phyloP scores from a whole-genome alignment of 2,888 invertebrate species.

The Cyclophora punctaria region DNA sequence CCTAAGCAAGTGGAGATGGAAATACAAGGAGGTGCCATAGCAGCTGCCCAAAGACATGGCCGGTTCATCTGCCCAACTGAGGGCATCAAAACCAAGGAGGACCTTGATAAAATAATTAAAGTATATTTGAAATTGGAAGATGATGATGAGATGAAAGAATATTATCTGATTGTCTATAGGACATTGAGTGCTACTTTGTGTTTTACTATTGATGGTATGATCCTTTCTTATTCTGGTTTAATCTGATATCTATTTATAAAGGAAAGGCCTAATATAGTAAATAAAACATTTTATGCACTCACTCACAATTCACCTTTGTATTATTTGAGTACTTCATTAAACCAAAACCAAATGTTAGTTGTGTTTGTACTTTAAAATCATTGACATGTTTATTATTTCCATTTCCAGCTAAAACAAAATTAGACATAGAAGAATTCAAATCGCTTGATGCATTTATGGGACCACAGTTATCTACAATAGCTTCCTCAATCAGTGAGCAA shows the following conservation, averaged over 20 bases:
- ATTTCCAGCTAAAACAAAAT: slow-evolving; percentile 68
- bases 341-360: too few species aligned
- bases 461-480: slow-evolving; percentile 81
- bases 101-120: slow-evolving; percentile 79
- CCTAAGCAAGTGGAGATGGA: slow-evolving; percentile 84
- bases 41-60: slow-evolving; percentile 64
- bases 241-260: too few species aligned
- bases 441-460: slow-evolving; percentile 86
- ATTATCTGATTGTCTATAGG: slow-evolving; percentile 88
- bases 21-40: slow-evolving; percentile 79
- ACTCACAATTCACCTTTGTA: background rate
- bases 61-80: slow-evolving; percentile 59
- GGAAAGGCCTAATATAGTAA: background rate
- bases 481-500: slow-evolving; percentile 83
- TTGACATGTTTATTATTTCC: background rate
- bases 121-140: slow-evolving; percentile 79
- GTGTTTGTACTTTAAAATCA: too few species aligned
- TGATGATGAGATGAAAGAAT: slow-evolving; percentile 72
- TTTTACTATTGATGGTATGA: slow-evolving; percentile 85
- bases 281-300: background rate
- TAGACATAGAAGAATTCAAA: slow-evolving; percentile 82
- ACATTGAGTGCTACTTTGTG: slow-evolving; percentile 90
- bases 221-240: too few species aligned
- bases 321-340: background rate
- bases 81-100: slow-evolving; percentile 54